Evolutionary conservation across 2,888 invertebrate species (phyloP), one percentile per base, ranked within the genome.

Genomic region (Hipparchia semele): DNA sequence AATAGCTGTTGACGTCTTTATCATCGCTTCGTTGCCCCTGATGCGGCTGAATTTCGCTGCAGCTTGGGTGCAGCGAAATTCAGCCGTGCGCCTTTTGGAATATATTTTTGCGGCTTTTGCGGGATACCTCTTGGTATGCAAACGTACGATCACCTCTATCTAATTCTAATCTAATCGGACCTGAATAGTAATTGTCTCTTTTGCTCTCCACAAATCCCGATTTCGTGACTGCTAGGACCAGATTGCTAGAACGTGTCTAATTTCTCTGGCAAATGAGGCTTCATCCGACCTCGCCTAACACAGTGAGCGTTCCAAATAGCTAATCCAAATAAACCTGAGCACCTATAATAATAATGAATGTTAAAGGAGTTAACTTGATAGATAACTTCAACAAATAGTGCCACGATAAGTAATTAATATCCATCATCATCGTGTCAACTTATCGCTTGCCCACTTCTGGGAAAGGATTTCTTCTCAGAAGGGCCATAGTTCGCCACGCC

Each of bases 241-340:
- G n/a, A 49, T 49, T 62, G 61, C 46, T 46, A 46, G 61, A n/a
- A 62, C 61, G 46, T 62, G 61, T 61, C 61, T 62, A 62, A 62
- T 62, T 61, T 61, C 46, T 62, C 45, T 62, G 46, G 61, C 61
- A 62, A 62, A 62, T 62, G 6, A 62, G 61, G 13, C 46, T 62
- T 46, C n/a, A 46, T 13, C 7, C 8, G 46, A 46, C 61, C 61
- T 5, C 61, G 8, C 13, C 46, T 62, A 39, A 39, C 39, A 39
- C 39, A 13, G 46, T 46, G 13, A 13, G 7, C 13, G 7, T 45
- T 23, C 23, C 23, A 23, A 23, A 23, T 6, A 5, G 61, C 0
- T 46, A 23, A 62, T 46, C 61, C 3, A 62, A 62, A n/a, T 62
- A 39, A 10, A 59, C 5, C 10, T 9, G 5, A 10, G 4, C 5